Conservation (phyloP, 2,888 invertebrate genomes). For the Frankliniella intonsa region DNA sequence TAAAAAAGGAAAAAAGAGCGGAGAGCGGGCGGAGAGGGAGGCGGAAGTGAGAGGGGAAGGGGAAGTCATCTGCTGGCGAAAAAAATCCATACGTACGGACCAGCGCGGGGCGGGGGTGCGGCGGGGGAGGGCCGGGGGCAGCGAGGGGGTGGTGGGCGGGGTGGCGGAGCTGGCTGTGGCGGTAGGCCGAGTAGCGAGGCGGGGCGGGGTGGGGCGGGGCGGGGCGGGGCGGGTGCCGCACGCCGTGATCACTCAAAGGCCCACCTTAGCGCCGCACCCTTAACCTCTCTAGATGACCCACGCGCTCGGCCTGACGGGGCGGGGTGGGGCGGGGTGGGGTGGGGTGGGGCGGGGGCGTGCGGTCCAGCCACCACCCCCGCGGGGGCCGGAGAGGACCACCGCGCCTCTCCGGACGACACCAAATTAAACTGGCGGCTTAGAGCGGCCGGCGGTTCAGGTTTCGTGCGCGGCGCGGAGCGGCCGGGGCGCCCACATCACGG, state of each 20-base stretch:
- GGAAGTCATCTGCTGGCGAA: constrained; percentile 34
- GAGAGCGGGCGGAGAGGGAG: constrained; percentile 32
- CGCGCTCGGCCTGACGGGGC: neutral
- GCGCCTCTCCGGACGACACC: neutral
- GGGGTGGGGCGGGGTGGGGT: too few relatives aligned
- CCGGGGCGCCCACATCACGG: too few relatives aligned
- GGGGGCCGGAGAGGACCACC: neutral
- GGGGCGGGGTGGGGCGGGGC: too few relatives aligned
- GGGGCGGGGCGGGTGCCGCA: too few relatives aligned
- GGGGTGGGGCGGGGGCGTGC: too few relatives aligned
- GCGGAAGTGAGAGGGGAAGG: constrained; percentile 34
- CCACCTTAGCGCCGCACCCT: neutral
- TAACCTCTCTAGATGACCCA: neutral
- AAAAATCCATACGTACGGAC: constrained; percentile 25
- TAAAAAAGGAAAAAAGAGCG: constrained; percentile 30
- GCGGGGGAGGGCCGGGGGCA: neutral
- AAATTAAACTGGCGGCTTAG: neutral
- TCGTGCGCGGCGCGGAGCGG: too few relatives aligned
- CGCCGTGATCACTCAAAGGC: too few relatives aligned
- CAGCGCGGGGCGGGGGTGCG: neutral
- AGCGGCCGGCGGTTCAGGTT: neutral
- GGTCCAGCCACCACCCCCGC: too few relatives aligned
- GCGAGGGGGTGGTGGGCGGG: too few relatives aligned
- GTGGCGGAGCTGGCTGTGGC: neutral
- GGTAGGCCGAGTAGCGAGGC: too few relatives aligned